Evolutionary conservation across 2,113 vertebrate species (phyloP), one percentile per base, ranked within the genome.

Genomic region (Catharus bicknelli): DNA sequence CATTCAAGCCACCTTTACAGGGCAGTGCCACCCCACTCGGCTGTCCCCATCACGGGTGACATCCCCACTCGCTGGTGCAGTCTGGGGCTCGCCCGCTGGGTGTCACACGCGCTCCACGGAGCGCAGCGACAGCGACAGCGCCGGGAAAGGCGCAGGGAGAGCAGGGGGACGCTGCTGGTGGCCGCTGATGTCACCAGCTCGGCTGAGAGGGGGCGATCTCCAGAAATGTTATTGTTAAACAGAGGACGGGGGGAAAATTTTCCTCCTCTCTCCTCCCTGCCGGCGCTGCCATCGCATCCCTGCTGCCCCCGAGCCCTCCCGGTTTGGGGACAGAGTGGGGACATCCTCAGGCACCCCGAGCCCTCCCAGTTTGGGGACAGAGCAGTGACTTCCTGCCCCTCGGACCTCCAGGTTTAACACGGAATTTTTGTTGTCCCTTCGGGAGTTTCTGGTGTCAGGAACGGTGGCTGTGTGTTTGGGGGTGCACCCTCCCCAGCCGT

Each of bases 71-170:
- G 10, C 13, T 1, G 2, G 4, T 86, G 95, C 83, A 90, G 32
- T 73, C 54, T 70, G 76, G 7, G 1, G 32, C 6, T 86, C 13
- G 34, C 59, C 93, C 95, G 36, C 94, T 58, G 76, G 95, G 89
- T 94, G 95, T 94, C 95, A 80, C 26, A 3, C 50, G 76, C 34
- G 72, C 80, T 96, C 95, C 94, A 95, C 54, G 50, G 16, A 48
- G 8, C 2, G 1, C 55, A 19, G 43, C 18, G 20, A 22, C 63
- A 57, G 66, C 10, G n/a, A 6, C 82, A 55, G 53, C 51, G 25
- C 25, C 25, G 8, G 48, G 48, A 26, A 14, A 48, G 50, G 51
- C 26, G 17, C 51, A 16, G 9, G 7, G 27, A 10, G 21, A 62
- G 23, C 62, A 2, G 48, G 50, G 14, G 50, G 50, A 25, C 48